Base-by-base conservation (phyloP, 2,113 vertebrate genomes). In the Salvelinus sp. region DNA sequence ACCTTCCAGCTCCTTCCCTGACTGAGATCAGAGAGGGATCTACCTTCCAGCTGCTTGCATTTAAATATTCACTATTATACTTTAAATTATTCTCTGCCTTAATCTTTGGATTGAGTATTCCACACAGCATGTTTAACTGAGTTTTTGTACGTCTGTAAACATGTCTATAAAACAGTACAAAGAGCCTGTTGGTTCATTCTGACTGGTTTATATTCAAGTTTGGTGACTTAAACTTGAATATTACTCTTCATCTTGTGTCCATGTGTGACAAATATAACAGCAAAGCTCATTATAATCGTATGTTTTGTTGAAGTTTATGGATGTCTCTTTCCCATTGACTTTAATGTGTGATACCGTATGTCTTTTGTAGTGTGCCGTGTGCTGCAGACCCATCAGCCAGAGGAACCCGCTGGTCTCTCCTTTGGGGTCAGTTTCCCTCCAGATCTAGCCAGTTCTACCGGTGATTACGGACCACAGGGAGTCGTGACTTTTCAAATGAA, bases 401-500 rank as follows among this genome's bases (percentile, higher is more conserved):
- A 1, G 63, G 4, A 73, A 77, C 76, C 20, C 33, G 22, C 44
- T n/a, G 16, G 20, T 63, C 73, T 54, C 47, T 28, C 69, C 47
- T 28, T 68, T 47, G 63, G 25, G 25, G 48, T 65, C 64, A 28
- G 81, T 69, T 73, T 57, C 64, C 69, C 3, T 44, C 67, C 83
- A 50, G 79, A 84, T 72, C 68, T 69, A 18, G 20, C 58, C 79
- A 79, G 77, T 75, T 82, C 33, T 82, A 72, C 69, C 23, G 23
- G 58, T 75, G 81, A 83, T 84, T 81, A 83, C 58, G 76, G 83
- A 79, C 67, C 48, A 57, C 44, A 77, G 72, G 64, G 73, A 83
- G 60, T 25, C 64, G 12, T 74, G 75, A 80, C 82, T 86, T 73
- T 76, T 88, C 68, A 82, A 73, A 83, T 69, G 76, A 63, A 83